Conservation (phyloP, 2,797 vertebrate species). For the Microctenopoma steveboyesi region DNA sequence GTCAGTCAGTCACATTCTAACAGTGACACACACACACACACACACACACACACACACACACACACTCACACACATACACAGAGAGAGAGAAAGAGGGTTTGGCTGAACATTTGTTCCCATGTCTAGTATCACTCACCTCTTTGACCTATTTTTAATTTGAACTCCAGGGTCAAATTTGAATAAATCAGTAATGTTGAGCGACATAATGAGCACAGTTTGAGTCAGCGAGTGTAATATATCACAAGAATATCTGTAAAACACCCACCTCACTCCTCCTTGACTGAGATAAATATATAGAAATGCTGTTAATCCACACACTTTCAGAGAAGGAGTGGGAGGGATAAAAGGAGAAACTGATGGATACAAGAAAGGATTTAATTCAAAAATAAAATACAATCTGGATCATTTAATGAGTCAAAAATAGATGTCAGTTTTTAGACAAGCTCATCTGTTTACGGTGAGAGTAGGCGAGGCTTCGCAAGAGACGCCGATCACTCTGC, state of each 20-base stretch:
- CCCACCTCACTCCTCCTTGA: slow-evolving; percentile 22
- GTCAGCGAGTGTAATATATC: slow-evolving; percentile 14
- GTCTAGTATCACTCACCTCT: slow-evolving; percentile 11
- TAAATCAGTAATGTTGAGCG: not conserved
- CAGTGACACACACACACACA: slow-evolving; percentile 22
- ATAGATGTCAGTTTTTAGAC: slow-evolving; percentile 32
- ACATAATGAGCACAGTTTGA: slow-evolving; percentile 4
- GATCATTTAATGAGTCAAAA: slow-evolving; percentile 39
- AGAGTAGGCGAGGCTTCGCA: slow-evolving; percentile 33
- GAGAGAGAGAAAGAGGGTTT: too few species aligned
- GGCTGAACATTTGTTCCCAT: slow-evolving; percentile 29
- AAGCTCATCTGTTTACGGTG: slow-evolving; percentile 33
- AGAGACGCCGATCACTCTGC: slow-evolving; percentile 9
- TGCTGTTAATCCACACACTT: slow-evolving; percentile 45
- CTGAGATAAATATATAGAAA: slow-evolving; percentile 42
- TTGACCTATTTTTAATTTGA: slow-evolving; percentile 22
- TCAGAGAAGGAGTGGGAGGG: slow-evolving; percentile 18
- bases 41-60: too few species aligned
- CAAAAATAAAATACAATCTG: slow-evolving; percentile 49
- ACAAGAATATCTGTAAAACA: slow-evolving; percentile 14
- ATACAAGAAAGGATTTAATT: slow-evolving; percentile 29
- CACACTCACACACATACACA: too few species aligned
- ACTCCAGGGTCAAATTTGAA: slow-evolving; percentile 25
- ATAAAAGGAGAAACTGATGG: slow-evolving; percentile 35
- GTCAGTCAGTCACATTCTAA: slow-evolving; percentile 58